These are phyloP conservation scores for Catalaphyllia jardinei DNA, from an alignment of 64 coral and sea anemone species.

Conservation along the genomic window DNA sequence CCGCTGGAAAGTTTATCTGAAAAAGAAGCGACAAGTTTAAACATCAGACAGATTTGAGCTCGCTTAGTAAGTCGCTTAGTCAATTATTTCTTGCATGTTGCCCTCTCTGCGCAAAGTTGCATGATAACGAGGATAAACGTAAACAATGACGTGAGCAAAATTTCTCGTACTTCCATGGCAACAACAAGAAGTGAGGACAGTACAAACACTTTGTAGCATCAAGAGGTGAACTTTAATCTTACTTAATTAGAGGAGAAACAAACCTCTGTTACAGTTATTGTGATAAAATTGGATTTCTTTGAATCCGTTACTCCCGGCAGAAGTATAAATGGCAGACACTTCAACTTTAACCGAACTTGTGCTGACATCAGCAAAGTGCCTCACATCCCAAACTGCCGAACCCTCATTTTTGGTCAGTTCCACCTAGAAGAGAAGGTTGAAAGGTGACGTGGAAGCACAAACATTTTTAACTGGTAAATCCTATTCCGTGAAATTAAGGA, in stretches of 20 bases:
- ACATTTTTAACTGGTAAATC: too few species aligned
- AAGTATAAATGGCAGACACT: slow-evolving; percentile 63
- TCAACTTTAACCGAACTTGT: slow-evolving; percentile 70
- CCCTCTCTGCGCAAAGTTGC: too few species aligned
- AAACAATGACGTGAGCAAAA: too few species aligned
- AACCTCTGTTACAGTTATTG: slow-evolving; percentile 66
- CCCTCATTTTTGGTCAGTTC: slow-evolving; percentile 59
- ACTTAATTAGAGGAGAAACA: not conserved
- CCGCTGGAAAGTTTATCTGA: slow-evolving; percentile 45
- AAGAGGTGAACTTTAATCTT: too few species aligned
- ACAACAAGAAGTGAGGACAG: too few species aligned
- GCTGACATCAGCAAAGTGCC: slow-evolving; percentile 59
- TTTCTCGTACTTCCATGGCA: too few species aligned
- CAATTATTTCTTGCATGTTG: too few species aligned
- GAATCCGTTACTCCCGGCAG: slow-evolving; percentile 37
- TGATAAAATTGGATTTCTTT: slow-evolving; percentile 88
- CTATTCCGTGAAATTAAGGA: too few species aligned
- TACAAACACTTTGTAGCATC: too few species aligned
- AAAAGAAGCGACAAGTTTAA: not conserved
- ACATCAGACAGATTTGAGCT: too few species aligned
- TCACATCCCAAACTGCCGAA: slow-evolving; percentile 52
- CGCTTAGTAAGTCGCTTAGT: too few species aligned
- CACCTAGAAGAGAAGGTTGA: slow-evolving; percentile 19
- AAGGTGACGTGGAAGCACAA: not conserved
- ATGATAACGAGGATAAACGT: too few species aligned